A percentile compares a stretch with the other conserved stretches of the same genome.
These are phyloP conservation scores for Blastobasis adustella DNA, from an alignment of 2,888 invertebrate genomes.

Conservation along the genomic window DNA sequence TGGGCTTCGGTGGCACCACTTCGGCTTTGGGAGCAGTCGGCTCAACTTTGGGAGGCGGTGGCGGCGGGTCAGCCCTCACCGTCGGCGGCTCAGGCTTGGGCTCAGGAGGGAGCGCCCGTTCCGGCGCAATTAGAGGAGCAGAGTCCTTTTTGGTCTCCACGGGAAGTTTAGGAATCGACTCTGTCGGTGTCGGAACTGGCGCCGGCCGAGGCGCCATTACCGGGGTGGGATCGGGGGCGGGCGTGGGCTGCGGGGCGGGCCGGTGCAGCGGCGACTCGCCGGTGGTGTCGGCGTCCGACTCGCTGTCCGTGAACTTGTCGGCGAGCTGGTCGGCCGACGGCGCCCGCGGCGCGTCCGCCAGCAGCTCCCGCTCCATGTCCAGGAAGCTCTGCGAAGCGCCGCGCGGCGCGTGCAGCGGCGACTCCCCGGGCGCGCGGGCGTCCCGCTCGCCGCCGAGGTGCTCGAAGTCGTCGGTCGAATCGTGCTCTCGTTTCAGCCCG, in stretches of 20 bases:
- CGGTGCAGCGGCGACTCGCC: conserved; percentile 64
- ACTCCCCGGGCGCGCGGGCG: conserved; percentile 46
- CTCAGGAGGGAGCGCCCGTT: conserved; percentile 12
- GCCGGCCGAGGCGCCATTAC: conserved; percentile 19
- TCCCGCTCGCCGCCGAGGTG: conserved; percentile 80
- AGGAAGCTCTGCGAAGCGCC: conserved; percentile 58
- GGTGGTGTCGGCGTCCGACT: conserved; percentile 68
- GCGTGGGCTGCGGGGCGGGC: conserved; percentile 26
- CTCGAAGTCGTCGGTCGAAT: conserved; percentile 84
- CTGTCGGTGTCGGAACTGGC: conserved; percentile 21
- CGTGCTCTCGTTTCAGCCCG: conserved; percentile 76
- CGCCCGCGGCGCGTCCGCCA: conserved; percentile 47
- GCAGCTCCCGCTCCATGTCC: conserved; percentile 63
- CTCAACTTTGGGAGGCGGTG: conserved; percentile 26
- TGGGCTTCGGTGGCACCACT: conserved; percentile 18
- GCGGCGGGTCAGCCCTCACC: conserved; percentile 35
- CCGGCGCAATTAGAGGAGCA: conserved; percentile 8
- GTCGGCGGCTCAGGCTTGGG: conserved; percentile 26
- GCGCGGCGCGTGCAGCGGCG: conserved; percentile 41
- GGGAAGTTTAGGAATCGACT: conserved; percentile 29
- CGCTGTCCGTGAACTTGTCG: conserved; percentile 76
- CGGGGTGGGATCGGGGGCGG: conserved; percentile 16
- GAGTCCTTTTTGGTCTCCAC: conserved; percentile 12
- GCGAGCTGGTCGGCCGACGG: conserved; percentile 56
- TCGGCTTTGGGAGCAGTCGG: conserved; percentile 19